phyloP scores from a whole-genome alignment of 2,888 invertebrate genomes.

The Drosophila paramelanica region DNA sequence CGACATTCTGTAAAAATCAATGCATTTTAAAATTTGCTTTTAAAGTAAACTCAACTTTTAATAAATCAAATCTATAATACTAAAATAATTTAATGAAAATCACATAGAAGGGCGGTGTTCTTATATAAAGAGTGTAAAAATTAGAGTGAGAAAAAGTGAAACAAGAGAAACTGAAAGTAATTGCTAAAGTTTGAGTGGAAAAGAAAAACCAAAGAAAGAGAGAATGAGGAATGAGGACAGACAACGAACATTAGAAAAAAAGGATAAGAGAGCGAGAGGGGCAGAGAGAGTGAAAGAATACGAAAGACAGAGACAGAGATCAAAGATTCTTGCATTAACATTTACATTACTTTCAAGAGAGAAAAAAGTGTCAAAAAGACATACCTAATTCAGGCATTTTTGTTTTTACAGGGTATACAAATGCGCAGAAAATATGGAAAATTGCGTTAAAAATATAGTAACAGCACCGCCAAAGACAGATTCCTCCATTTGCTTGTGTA shows the following conservation, averaged over 20 bases:
- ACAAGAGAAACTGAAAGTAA: no score
- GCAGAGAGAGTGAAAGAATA: not conserved
- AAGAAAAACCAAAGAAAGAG: not conserved
- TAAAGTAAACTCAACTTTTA: not conserved
- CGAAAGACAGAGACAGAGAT: not conserved
- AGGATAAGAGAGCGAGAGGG: not conserved
- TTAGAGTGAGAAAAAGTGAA: no score
- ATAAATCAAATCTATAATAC: no score
- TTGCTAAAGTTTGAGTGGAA: no score
- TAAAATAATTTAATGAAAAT: not conserved
- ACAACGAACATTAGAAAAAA: not conserved
- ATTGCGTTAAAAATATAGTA: slow-evolving; percentile 36
- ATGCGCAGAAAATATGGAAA: slow-evolving; percentile 40
- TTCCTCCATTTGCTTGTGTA: slow-evolving; percentile 50
- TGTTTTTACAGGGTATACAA: slow-evolving; percentile 23
- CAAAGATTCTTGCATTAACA: not conserved
- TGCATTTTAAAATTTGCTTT: not conserved
- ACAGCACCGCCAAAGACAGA: slow-evolving; percentile 44
- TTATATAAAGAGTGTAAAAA: no score
- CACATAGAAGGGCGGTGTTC: not conserved
- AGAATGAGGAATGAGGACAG: not conserved
- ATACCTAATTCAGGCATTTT: not conserved
- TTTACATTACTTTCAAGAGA: no score
- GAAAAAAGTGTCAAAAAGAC: not conserved
- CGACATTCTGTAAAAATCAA: not conserved